phyloP scores from a whole-genome alignment of 2,113 vertebrate genomes.

The Podarcis muralis region DNA sequence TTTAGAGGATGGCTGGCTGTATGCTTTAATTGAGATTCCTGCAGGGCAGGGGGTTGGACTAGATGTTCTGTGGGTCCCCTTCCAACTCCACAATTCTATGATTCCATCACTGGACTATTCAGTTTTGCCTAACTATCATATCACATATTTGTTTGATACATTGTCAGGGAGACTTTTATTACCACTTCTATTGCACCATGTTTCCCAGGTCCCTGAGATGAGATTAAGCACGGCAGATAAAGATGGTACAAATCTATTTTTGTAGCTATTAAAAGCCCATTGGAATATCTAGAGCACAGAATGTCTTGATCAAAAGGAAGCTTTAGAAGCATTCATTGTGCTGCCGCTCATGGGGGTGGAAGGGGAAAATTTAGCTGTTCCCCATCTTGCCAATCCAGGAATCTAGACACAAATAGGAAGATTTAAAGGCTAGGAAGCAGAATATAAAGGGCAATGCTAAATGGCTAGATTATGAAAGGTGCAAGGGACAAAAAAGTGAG shows the following conservation, averaged over 20 bases:
- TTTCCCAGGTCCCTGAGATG: not conserved
- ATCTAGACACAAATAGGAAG: not conserved
- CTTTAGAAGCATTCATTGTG: not conserved
- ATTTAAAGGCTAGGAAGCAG: not conserved
- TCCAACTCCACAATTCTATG: no score
- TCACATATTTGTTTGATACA: not conserved
- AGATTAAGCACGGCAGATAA: not conserved
- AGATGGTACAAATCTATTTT: conserved; percentile 11
- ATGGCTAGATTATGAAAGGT: not conserved
- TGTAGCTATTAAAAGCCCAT: not conserved
- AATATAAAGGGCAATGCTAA: not conserved
- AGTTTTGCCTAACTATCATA: not conserved
- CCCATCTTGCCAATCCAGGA: not conserved
- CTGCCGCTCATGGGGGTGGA: not conserved
- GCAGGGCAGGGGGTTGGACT: no score
- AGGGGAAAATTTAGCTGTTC: not conserved
- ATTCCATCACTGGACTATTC: not conserved
- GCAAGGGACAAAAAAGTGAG: not conserved
- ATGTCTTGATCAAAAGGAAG: conserved; percentile 1
- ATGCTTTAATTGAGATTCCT: no score
- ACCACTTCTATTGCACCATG: not conserved
- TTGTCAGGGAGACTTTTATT: not conserved
- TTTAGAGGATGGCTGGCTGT: no score
- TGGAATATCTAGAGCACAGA: not conserved
- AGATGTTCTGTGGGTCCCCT: no score